Evolutionary conservation across 2,797 vertebrate species (phyloP).

Genomic region (Meriones psammophilus): DNA sequence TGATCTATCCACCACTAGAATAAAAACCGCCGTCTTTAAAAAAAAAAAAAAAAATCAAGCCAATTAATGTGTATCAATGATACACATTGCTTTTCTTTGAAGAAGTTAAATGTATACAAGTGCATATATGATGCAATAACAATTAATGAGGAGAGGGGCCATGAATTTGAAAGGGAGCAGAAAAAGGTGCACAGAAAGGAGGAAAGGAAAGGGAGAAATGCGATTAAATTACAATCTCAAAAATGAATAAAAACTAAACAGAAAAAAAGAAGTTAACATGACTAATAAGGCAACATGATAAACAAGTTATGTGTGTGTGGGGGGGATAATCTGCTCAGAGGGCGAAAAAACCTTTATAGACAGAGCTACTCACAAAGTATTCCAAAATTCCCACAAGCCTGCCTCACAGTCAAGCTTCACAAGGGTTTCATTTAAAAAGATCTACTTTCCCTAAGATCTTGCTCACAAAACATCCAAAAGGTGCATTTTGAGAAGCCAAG

Average conservation of each 20-base stretch:
- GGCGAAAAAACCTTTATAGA: slow-evolving; percentile 1
- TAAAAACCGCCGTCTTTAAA: not conserved
- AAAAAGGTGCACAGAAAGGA: not conserved
- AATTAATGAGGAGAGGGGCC: not conserved
- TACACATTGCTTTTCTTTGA: slow-evolving; percentile 9
- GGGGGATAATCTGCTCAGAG: slow-evolving; percentile 23
- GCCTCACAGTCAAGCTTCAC: slow-evolving; percentile 26
- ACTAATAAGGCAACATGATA: not conserved
- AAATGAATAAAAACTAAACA: not conserved
- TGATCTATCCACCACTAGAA: slow-evolving; percentile 17
- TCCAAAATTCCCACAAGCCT: slow-evolving; percentile 49
- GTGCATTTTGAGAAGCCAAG: slow-evolving; percentile 44
- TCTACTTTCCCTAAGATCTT: slow-evolving; percentile 60
- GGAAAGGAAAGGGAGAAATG: not conserved
- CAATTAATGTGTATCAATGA: not conserved
- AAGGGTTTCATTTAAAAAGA: slow-evolving; percentile 72
- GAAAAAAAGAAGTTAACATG: not conserved
- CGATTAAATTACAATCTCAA: not conserved
- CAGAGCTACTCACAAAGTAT: not conserved
- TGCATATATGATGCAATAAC: not conserved
- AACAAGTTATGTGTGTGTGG: not conserved
- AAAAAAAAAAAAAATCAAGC: not conserved
- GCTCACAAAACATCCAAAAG: slow-evolving; percentile 69
- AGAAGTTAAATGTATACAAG: not conserved
- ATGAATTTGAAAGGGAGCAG: not conserved